phyloP scores from a whole-genome alignment of 92 coral and sea anemone species.

The Porites cylindrica region DNA sequence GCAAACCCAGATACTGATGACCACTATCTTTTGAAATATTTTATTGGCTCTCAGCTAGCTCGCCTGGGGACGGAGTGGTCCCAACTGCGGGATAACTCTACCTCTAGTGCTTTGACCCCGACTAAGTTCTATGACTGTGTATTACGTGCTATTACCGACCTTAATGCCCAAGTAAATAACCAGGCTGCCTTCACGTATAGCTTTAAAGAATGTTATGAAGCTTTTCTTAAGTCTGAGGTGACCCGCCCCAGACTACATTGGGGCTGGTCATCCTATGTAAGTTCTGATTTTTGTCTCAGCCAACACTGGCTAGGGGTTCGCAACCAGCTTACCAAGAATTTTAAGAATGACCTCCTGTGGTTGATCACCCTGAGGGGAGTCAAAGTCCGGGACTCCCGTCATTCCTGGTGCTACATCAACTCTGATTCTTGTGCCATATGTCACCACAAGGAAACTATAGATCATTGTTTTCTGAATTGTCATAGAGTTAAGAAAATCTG shows the following conservation, averaged over 20 bases:
- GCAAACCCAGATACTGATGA: neutral
- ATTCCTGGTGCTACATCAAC: slow-evolving; percentile 3
- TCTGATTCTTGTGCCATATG: neutral
- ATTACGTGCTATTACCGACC: no score
- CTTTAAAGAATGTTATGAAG: neutral
- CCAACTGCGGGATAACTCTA: slow-evolving; percentile 1
- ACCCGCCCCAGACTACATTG: neutral
- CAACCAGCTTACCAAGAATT: neutral
- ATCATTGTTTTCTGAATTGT: slow-evolving; percentile 32
- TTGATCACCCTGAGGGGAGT: neutral
- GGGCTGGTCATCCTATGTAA: neutral
- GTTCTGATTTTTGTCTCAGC: neutral
- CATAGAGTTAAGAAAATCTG: neutral
- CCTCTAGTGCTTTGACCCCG: neutral
- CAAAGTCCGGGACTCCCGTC: slow-evolving; percentile 7
- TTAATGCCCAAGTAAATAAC: no score
- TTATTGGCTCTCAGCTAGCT: neutral
- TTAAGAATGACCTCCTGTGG: slow-evolving; percentile 9
- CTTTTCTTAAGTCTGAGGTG: neutral
- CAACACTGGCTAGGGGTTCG: neutral
- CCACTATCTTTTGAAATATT: neutral
- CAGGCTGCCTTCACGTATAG: neutral
- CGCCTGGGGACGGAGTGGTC: neutral
- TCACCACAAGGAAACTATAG: neutral
- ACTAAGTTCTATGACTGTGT: neutral